Evolutionary conservation across 1,140 invertebrate genomes (phyloP).

Genomic region (Parapsyche elsis): DNA sequence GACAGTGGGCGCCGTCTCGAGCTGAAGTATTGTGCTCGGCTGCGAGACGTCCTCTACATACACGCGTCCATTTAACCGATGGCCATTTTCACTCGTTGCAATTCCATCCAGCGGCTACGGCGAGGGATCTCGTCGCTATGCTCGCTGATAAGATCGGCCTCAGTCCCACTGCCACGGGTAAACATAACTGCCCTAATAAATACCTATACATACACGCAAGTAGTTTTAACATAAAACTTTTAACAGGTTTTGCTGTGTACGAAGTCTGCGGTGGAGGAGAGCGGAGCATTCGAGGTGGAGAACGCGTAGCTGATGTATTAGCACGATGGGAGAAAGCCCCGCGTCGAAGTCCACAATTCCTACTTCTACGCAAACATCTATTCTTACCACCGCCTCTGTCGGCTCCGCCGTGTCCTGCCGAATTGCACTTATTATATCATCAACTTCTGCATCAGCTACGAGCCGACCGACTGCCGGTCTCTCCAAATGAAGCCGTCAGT

Average conservation of each 20-base stretch:
- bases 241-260: constrained; percentile 52
- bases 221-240: constrained; percentile 21
- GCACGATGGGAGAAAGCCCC: constrained; percentile 94
- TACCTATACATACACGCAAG: constrained; percentile 7
- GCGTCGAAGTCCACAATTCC: constrained; percentile 72
- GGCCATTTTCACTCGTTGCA: constrained; percentile 95
- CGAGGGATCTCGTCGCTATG: constrained; percentile 89
- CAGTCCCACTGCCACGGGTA: constrained; percentile 78
- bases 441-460: constrained; percentile 91
- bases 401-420: constrained; percentile 86
- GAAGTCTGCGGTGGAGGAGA: constrained; percentile 77
- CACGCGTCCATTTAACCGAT: constrained; percentile 93
- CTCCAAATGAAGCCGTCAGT: constrained; percentile 92
- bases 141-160: constrained; percentile 94
- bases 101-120: constrained; percentile 93
- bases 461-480: constrained; percentile 90
- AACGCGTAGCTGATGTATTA: constrained; percentile 94
- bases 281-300: constrained; percentile 82
- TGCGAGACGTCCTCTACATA: constrained; percentile 89
- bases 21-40: constrained; percentile 95
- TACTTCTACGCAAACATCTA: constrained; percentile 92
- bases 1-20: constrained; percentile 92
- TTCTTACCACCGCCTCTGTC: constrained; percentile 77
- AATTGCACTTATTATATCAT: constrained; percentile 96
- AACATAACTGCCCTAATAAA: too few species aligned